Percentiles rank a stretch among this genome's conserved stretches.
phyloP scores from a whole-genome alignment of 2,797 vertebrate species.

The Ficedula albicollis region DNA sequence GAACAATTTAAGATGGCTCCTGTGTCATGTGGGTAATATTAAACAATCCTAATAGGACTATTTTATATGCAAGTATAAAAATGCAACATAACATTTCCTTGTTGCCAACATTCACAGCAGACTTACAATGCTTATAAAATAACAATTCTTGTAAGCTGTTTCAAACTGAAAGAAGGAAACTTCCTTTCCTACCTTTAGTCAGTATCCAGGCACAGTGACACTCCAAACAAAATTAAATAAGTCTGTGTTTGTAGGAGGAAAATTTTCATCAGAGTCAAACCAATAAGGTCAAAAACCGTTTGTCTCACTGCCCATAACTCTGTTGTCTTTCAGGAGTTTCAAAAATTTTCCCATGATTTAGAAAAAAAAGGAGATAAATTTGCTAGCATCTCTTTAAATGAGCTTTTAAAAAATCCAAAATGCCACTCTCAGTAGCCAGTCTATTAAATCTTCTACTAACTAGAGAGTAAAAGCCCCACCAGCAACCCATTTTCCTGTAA shows the following conservation, averaged over 20 bases:
- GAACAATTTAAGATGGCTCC: background rate
- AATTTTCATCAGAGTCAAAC: background rate
- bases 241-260: background rate
- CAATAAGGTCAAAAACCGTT: background rate
- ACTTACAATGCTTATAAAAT: background rate
- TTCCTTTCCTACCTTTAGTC: background rate
- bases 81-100: background rate
- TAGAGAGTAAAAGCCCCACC: background rate
- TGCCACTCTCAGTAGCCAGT: background rate
- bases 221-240: constrained; percentile 8
- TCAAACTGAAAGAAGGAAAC: background rate
- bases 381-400: background rate
- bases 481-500: background rate
- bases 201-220: background rate
- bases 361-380: background rate
- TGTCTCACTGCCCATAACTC: background rate
- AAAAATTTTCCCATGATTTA: background rate
- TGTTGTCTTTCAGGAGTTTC: background rate
- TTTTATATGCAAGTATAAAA: background rate
- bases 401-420: background rate
- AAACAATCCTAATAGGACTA: background rate
- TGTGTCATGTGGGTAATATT: background rate
- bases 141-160: background rate
- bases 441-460: background rate
- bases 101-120: background rate